These are phyloP conservation scores for Caenorhabditis sp. DNA, from an alignment of 2,888 invertebrate genomes.

Conservation along the genomic window DNA sequence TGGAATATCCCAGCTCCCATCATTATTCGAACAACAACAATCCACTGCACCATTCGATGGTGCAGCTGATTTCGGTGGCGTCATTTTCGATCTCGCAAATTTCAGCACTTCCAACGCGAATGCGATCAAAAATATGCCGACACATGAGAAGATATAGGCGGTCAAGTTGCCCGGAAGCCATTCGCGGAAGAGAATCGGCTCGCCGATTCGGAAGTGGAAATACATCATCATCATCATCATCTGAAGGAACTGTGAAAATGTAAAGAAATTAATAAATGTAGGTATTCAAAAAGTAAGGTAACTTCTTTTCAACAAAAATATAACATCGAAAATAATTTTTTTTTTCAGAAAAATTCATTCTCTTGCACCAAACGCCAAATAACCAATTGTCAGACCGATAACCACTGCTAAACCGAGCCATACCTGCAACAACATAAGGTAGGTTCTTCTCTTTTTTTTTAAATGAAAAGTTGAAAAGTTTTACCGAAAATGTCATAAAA, in stretches of 20 bases:
- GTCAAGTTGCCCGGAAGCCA: constrained; percentile 55
- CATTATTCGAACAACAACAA: constrained; percentile 36
- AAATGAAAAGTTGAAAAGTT: neutral
- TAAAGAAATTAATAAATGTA: neutral
- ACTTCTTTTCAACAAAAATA: constrained; percentile 1
- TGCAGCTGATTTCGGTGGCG: neutral
- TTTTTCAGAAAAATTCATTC: constrained; percentile 19
- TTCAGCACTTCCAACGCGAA: constrained; percentile 50
- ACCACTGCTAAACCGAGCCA: constrained; percentile 66
- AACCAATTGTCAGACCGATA: constrained; percentile 56
- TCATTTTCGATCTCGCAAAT: constrained; percentile 31
- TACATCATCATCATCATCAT: constrained; percentile 68
- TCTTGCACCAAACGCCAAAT: constrained; percentile 59
- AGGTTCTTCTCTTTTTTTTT: neutral
- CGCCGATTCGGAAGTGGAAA: constrained; percentile 63
- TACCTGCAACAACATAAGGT: no score
- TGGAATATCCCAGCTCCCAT: constrained; percentile 33
- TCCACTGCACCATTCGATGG: constrained; percentile 14
- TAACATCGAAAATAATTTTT: neutral
- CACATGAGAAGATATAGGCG: constrained; percentile 60
- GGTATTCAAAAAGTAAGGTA: neutral
- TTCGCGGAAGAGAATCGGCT: constrained; percentile 59
- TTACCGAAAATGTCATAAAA: constrained; percentile 68
- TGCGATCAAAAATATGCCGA: constrained; percentile 54
- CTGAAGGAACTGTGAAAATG: neutral